These are phyloP conservation scores for Dissostichus mawsoni DNA, from an alignment of 2,113 vertebrate genomes.

Conservation along the genomic window DNA sequence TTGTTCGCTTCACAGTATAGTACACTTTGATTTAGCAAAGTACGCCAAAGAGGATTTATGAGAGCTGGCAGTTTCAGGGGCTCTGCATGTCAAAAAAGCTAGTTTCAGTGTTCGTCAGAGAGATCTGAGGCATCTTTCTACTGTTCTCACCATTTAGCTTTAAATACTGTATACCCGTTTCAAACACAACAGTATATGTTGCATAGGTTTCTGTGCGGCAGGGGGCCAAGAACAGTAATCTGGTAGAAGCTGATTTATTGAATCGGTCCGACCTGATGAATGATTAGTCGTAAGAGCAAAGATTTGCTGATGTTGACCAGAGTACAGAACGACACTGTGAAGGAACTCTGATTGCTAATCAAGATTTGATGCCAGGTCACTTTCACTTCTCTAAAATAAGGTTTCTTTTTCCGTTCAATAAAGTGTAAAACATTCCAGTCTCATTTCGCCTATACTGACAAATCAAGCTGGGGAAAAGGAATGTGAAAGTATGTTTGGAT, in stretches of 20 bases:
- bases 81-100: slow-evolving; percentile 46
- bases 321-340: neutral
- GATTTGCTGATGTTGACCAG: neutral
- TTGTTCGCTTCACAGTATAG: slow-evolving; percentile 35
- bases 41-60: slow-evolving; percentile 11
- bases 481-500: slow-evolving; percentile 29
- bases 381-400: slow-evolving; percentile 39
- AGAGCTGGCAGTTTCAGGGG: slow-evolving; percentile 41
- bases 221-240: slow-evolving; percentile 17
- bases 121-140: slow-evolving; percentile 33
- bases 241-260: slow-evolving; percentile 21
- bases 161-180: slow-evolving; percentile 50
- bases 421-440: slow-evolving; percentile 66
- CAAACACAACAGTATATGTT: slow-evolving; percentile 26
- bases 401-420: slow-evolving; percentile 15
- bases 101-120: slow-evolving; percentile 54
- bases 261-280: slow-evolving; percentile 3
- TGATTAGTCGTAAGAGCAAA: neutral
- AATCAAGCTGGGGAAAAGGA: slow-evolving; percentile 29
- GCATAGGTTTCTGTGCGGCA: slow-evolving; percentile 31
- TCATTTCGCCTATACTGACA: slow-evolving; percentile 36
- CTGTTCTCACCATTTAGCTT: slow-evolving; percentile 60
- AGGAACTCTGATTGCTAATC: neutral
- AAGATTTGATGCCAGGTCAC: slow-evolving; percentile 4
- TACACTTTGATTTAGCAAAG: slow-evolving; percentile 47